Percentiles rank a stretch among this genome's conserved stretches.
Conservation (phyloP, 1,140 invertebrate species). For the Caenorhabditis briggsae region DNA sequence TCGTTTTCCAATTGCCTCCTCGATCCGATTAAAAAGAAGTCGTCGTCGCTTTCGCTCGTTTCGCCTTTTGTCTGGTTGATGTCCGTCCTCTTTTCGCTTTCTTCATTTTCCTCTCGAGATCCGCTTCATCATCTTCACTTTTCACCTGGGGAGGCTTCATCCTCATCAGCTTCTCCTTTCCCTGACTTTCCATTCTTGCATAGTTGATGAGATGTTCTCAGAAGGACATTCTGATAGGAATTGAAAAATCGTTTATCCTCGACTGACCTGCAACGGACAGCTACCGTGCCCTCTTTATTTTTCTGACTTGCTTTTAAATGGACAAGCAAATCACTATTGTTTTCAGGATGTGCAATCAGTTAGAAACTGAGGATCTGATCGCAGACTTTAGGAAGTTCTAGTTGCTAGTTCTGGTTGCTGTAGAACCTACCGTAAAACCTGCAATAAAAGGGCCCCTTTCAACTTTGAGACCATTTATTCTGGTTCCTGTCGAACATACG, state of each 20-base stretch:
- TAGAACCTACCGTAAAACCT: no score
- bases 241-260: conserved; percentile 40
- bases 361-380: no score
- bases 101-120: conserved; percentile 13
- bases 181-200: neutral
- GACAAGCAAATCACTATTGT: no score
- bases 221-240: neutral
- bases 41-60: conserved; percentile 25
- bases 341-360: no score
- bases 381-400: no score
- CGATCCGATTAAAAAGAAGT: conserved; percentile 1
- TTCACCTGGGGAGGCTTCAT: conserved; percentile 13
- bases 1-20: conserved; percentile 34
- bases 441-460: no score
- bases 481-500: no score
- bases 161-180: conserved; percentile 10
- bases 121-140: conserved; percentile 53
- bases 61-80: conserved; percentile 14
- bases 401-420: no score
- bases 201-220: neutral
- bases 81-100: conserved; percentile 37
- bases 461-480: no score
- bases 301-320: neutral
- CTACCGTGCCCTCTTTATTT: conserved; percentile 22
- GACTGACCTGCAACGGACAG: neutral